Evolutionary conservation across 2,797 vertebrate genomes (phyloP), one percentile per base, ranked within the genome.

Genomic region (Cossypha niveicapilla): DNA sequence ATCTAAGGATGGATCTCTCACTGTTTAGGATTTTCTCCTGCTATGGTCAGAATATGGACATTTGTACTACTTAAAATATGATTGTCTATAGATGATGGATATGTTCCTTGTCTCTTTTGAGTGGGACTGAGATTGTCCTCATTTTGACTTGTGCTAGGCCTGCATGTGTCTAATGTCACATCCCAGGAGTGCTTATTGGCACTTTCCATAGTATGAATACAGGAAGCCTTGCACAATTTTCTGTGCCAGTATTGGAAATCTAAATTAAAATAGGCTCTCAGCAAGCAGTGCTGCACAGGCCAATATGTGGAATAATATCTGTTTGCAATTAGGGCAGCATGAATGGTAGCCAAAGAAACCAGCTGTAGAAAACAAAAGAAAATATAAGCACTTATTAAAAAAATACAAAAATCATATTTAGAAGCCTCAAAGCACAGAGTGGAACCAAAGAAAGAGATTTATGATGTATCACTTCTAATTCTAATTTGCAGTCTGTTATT

Each of bases 401-500:
- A 81, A 53, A 17, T 21, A 37, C 16, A 19, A 79, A 71, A 79
- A 84, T 61, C 25, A 48, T 71, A 65, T 88, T 48, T 73, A 57
- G 60, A 88, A 77, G n/a, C 21, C n/a, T 62, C 51, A 66, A 83
- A 77, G 32, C 15, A 12, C 63, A 54, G 57, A 83, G 65, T 61
- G 23, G 41, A 86, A 73, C 45, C 58, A 54, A 82, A 54, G 56
- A 85, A 92, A 84, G 39, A 45, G 32, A 73, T 94, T 74, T 82
- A 62, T 78, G 58, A 51, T 72, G 35, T 74, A 81, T 92, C 50
- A 32, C 67, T 79, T 70, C 50, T 90, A 83, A 84, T 92, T 84
- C 75, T 90, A 86, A 80, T 86, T 86, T 88, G 61, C 81, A 79
- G 67, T 77, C 89, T 95, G 68, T 94, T 88, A 91, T 95, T 88